A percentile compares a stretch with the other conserved stretches of the same genome.
Evolutionary conservation across 2,113 vertebrate species (phyloP).

Genomic region (Oenanthe oenanthe): DNA sequence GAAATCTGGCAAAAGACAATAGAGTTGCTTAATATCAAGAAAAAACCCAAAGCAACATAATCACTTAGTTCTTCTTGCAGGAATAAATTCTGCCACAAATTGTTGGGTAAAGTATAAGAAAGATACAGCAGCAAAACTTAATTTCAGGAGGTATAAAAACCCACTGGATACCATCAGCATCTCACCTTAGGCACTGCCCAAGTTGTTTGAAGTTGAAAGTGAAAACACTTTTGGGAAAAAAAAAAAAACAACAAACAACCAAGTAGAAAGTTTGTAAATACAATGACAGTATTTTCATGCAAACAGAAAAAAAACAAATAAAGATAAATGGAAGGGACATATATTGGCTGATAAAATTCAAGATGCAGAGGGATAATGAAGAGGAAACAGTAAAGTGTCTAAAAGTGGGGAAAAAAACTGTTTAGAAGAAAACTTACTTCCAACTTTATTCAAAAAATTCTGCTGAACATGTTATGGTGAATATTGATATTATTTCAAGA

Average conservation of each 20-base stretch:
- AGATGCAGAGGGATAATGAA: neutral
- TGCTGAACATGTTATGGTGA: neutral
- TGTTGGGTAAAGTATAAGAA: neutral
- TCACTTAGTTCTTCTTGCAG: neutral
- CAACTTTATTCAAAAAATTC: neutral
- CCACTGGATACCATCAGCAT: neutral
- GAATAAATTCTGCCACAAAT: neutral
- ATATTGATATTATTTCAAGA: neutral
- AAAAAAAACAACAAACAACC: neutral
- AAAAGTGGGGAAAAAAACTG: neutral
- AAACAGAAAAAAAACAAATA: neutral
- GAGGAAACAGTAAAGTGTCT: neutral
- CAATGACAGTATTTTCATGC: neutral
- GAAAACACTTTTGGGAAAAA: neutral
- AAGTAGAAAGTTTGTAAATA: neutral
- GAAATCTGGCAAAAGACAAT: neutral
- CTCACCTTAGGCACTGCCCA: neutral
- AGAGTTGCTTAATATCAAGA: neutral
- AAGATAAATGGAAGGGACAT: neutral
- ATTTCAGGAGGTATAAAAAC: neutral
- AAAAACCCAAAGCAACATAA: neutral
- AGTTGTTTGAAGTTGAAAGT: neutral
- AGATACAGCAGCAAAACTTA: neutral
- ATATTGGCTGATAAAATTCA: neutral
- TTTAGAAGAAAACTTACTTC: neutral